A percentile compares a stretch with the other conserved stretches of the same genome.
Evolutionary conservation across 2,888 invertebrate species (phyloP).

Genomic region (Drosophila quinaria): DNA sequence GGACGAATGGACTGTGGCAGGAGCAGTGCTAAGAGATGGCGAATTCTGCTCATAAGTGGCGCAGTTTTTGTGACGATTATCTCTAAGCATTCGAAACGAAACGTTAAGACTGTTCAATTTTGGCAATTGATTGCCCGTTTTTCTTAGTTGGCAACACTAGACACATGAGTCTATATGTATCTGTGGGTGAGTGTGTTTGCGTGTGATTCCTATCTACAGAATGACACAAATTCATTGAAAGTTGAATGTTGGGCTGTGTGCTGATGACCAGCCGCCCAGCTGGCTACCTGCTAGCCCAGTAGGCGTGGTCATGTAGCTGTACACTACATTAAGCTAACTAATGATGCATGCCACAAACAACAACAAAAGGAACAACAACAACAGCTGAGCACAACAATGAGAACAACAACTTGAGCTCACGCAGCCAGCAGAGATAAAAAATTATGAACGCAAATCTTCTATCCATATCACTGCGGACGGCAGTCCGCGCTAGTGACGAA

Average conservation of each 20-base stretch:
- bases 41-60: no score
- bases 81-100: constrained; percentile 60
- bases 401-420: constrained; percentile 66
- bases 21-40: no score
- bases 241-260: constrained; percentile 20
- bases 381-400: constrained; percentile 48
- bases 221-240: constrained; percentile 7
- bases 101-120: constrained; percentile 78
- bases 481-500: no score
- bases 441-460: constrained; percentile 81
- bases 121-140: constrained; percentile 79
- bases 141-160: no score
- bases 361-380: constrained; percentile 21
- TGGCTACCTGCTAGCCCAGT: constrained; percentile 40
- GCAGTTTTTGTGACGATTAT: no score
- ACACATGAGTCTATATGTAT: constrained; percentile 49
- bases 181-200: constrained; percentile 12
- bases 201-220: constrained; percentile 65
- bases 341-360: constrained; percentile 74
- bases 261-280: constrained; percentile 61
- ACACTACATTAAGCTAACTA: constrained; percentile 80
- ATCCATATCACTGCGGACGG: no score
- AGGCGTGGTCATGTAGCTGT: constrained; percentile 54
- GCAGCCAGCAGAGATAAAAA: constrained; percentile 73
- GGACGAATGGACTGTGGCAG: neutral